Evolutionary conservation across 2,797 vertebrate species (phyloP).

Genomic region (Diplodus sargus): DNA sequence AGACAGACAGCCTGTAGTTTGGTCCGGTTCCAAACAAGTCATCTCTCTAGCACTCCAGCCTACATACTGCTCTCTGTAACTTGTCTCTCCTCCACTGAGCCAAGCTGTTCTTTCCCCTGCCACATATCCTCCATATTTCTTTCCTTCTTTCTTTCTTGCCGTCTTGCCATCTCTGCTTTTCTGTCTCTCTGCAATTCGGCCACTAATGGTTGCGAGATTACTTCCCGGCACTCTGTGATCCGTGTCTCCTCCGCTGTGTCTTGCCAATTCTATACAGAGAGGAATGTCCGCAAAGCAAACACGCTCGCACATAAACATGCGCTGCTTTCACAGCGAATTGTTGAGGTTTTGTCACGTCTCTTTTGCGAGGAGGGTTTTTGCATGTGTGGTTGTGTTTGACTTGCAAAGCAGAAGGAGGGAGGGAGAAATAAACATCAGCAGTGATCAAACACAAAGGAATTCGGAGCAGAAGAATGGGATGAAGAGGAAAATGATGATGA

Average conservation of each 20-base stretch:
- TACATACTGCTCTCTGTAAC: conserved; percentile 47
- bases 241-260: conserved; percentile 51
- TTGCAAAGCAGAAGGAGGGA: conserved; percentile 42
- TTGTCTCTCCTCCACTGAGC: conserved; percentile 43
- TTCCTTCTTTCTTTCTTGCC: conserved; percentile 1
- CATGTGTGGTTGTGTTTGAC: conserved; percentile 46
- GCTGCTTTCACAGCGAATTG: conserved; percentile 41
- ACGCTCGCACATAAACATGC: neutral
- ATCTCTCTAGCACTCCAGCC: conserved; percentile 56
- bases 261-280: conserved; percentile 55
- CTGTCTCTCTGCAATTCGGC: conserved; percentile 53
- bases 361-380: conserved; percentile 19
- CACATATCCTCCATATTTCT: conserved; percentile 33
- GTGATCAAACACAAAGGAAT: conserved; percentile 64
- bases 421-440: conserved; percentile 57
- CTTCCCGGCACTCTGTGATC: conserved; percentile 57
- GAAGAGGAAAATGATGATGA: conserved; percentile 21
- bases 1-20: conserved; percentile 49
- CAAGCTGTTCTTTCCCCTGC: conserved; percentile 43
- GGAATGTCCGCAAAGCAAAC: conserved; percentile 39
- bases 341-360: conserved; percentile 42
- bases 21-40: conserved; percentile 62
- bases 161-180: conserved; percentile 18
- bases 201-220: conserved; percentile 53
- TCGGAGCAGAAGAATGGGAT: conserved; percentile 35